Base-by-base conservation (phyloP, 2,888 invertebrate species). In the Candidula unifasciata region DNA sequence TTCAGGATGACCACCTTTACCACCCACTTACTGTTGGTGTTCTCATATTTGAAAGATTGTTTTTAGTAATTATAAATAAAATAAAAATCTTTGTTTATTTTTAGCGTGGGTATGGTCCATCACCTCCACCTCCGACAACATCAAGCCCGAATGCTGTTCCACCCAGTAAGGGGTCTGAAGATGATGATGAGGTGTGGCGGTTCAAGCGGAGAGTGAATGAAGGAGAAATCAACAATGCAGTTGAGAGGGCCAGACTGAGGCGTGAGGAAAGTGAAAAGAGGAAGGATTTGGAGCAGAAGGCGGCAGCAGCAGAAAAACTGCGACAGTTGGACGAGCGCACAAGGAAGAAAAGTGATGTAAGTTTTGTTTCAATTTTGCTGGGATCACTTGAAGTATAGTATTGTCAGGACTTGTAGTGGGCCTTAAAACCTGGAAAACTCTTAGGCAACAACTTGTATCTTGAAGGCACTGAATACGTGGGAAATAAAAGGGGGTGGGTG, bases 251-350 rank as follows among this genome's bases (percentile, higher is more conserved):
- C 0, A 96, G 92, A 60, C 96, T 96, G 92, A 95, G 97, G 52
- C 96, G 97, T 90, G 97, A 97, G 91, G 97, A 97, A 91, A 97
- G 97, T 92, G 97, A 97, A 91, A 96, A 97, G 85, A 89, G 88
- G 57, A 91, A 91, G 81, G 92, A 92, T 76, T 87, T 88, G 8
- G 92, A 92, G 60, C 86, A 91, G 68, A 96, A 95, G 89, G 92
- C 91, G 54, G 93, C 95, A 94, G 93, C 96, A 37, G 95, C 95
- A 66, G 96, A 96, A 89, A 96, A 96, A 90, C 93, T 96, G 84
- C 95, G 95, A 90, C 95, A 95, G 90, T 93, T 96, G 6, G 96
- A 96, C 90, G 96, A 96, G 92, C 96, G 96, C 60, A 86, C 89
- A 18, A 90, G 89, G 85, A 95, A 95, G 86, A 95, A 95, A 94